phyloP scores from a whole-genome alignment of 1,140 invertebrate genomes.

The Tetramorium simillimum region DNA sequence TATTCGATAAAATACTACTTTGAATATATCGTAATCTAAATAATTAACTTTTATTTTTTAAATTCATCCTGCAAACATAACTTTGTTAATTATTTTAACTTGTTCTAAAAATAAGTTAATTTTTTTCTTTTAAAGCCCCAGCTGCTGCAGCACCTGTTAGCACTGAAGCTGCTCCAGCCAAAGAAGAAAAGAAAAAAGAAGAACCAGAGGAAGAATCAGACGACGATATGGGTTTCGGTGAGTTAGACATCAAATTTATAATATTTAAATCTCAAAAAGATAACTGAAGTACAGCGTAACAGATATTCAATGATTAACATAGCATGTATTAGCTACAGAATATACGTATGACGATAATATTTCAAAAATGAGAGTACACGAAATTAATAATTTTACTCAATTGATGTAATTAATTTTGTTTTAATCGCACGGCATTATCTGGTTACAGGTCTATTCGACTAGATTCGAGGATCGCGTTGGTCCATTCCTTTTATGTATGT shows the following conservation, averaged over 20 bases:
- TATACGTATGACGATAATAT: conserved; percentile 80
- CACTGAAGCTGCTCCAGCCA: conserved; percentile 88
- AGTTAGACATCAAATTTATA: conserved; percentile 76
- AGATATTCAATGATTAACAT: conserved; percentile 81
- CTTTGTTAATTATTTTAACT: neutral
- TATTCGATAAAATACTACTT: neutral
- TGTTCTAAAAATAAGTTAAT: neutral
- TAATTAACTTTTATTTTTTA: neutral
- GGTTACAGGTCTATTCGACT: conserved; percentile 91
- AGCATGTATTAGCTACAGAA: conserved; percentile 87
- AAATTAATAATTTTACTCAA: conserved; percentile 34
- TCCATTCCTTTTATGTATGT: conserved; percentile 75
- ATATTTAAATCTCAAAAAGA: conserved; percentile 47
- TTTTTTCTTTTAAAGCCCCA: conserved; percentile 81
- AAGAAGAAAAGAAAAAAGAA: conserved; percentile 94
- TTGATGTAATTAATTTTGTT: conserved; percentile 27
- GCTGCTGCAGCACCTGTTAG: conserved; percentile 89
- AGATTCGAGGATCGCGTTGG: conserved; percentile 81
- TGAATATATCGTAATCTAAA: neutral
- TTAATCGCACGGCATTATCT: conserved; percentile 74
- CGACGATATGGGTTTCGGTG: conserved; percentile 98
- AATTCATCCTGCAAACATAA: neutral
- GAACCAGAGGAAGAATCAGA: conserved; percentile 94
- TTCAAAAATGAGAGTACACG: conserved; percentile 79
- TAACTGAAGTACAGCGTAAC: neutral